Base-by-base conservation (phyloP, 2,888 invertebrate genomes). In the Molorchus minor region DNA sequence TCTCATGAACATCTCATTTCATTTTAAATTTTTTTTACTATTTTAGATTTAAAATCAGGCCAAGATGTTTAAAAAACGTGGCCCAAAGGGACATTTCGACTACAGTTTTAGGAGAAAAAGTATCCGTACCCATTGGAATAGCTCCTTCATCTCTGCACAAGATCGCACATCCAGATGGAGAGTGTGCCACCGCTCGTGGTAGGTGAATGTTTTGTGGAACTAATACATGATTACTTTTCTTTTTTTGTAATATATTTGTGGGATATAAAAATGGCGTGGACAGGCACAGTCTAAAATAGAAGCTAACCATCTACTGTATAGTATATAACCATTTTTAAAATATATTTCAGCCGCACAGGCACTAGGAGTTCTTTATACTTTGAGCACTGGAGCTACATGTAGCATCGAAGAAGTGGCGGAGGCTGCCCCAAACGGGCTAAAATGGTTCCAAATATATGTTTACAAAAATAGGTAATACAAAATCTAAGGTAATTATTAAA, bases 391-490 rank as follows among this genome's bases (percentile, higher is more conserved):
- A 61, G 84, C 95, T 0, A 96, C 94, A 0, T 89, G 88, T 68
- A 93, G 93, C 35, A 87, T 97, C 49, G 96, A 96, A 80, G 94
- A 96, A 77, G 88, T 96, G 1, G 91, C 93, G 0, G 77, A 83
- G 58, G 90, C 88, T 0, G 90, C 92, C 1, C 93, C 94, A 0
- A 78, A 86, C 10, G 88, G 87, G 0, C 82, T 87, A 13, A 93
- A 92, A 77, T 96, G 95, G 94, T 94, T 95, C 77, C 95, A 98
- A 80, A 84, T 97, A 0, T 97, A 96, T 77, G 90, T 97, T 67
- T 95, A 93, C 78, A 90, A 85, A 62, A 90, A 95, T 77, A 87
- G 92, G n/a, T n/a, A n/a, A n/a, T n/a, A n/a, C n/a, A n/a, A n/a
- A n/a, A n/a, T n/a, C n/a, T n/a, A n/a, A n/a, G n/a, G n/a, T n/a